Base-by-base conservation (phyloP, 2,888 invertebrate genomes). In the Orchestes rusci region DNA sequence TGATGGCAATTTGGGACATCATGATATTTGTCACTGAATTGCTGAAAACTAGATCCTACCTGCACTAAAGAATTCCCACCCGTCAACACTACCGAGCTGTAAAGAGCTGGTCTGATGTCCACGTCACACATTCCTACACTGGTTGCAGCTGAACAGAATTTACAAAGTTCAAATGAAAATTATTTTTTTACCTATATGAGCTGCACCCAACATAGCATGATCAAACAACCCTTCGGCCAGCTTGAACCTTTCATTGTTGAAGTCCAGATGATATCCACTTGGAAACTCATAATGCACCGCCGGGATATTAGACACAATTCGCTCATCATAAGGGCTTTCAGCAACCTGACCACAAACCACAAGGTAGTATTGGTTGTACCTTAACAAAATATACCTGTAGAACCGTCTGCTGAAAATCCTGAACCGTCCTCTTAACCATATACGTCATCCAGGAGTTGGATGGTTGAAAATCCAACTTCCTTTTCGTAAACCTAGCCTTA, bases 221-320 rank as follows among this genome's bases (percentile, higher is more conserved):
- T 99, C 97, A 68, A 99, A 99, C 18, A 99, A 73, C 34, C 90
- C 90, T 71, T 99, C 99, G 1, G 95, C 84, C 48, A 97, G 79
- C 60, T 87, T 84, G 67, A 95, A 95, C 53, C 97, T 72, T 69
- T 99, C 97, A 0, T 84, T 80, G 12, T 90, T 86, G 68, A 96
- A 97, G 68, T 99, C 97, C 74, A 91, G 88, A 68, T 94, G 93
- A 69, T 90, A 97, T 0, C 99, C 99, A 55, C 90, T 91, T 0
- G 99, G 97, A 72, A 99, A 96, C 72, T 97, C 96, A 68, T 96
- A 95, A 67, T 92, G 91, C 5, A 85, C 80, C n/a, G 88, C 83
- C 1, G 97, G 97, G 59, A 93, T 85, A 32, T 82, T 80, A 0
- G 85, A 80, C 0, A 87, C 90, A 4, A 82, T 76, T 50, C 91